phyloP scores from a whole-genome alignment of 23 tunicate genomes.

The Halocynthia aurantium region DNA sequence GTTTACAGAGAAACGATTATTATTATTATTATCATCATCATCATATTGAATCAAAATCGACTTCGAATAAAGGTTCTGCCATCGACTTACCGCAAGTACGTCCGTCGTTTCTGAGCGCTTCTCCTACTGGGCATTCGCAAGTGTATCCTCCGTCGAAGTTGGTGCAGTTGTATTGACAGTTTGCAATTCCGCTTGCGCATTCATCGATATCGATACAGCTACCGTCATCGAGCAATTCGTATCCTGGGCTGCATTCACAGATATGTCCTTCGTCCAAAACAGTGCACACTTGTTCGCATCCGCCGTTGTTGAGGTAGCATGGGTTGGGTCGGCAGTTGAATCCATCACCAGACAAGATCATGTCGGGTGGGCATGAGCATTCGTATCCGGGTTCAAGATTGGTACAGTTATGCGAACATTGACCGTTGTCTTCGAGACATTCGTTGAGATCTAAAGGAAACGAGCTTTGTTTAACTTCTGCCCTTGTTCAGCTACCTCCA shows the following conservation, averaged over 20 bases:
- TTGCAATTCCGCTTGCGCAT: constrained; percentile 41
- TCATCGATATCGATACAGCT: constrained; percentile 93
- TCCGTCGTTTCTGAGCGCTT: constrained; percentile 52
- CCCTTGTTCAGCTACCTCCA: not conserved
- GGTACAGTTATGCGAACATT: constrained; percentile 64
- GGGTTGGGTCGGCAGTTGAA: constrained; percentile 60
- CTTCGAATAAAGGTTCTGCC: not conserved
- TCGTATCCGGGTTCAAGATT: constrained; percentile 63
- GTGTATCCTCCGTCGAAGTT: constrained; percentile 70
- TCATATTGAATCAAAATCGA: not conserved
- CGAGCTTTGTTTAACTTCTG: not conserved
- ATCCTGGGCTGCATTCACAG: constrained; percentile 74
- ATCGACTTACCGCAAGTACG: constrained; percentile 66
- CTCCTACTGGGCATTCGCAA: constrained; percentile 80
- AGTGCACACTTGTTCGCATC: constrained; percentile 72
- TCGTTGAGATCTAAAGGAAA: constrained; percentile 65
- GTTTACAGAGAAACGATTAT: not conserved
- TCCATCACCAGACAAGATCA: constrained; percentile 65
- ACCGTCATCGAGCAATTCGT: constrained; percentile 62
- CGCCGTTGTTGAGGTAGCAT: constrained; percentile 79
- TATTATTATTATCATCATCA: not conserved
- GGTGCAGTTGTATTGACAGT: constrained; percentile 88
- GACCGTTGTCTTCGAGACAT: constrained; percentile 69
- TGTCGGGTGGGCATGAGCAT: constrained; percentile 72
- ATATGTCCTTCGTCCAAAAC: constrained; percentile 29